phyloP scores from a whole-genome alignment of 2,113 vertebrate species.

The Hypomesus transpacificus region DNA sequence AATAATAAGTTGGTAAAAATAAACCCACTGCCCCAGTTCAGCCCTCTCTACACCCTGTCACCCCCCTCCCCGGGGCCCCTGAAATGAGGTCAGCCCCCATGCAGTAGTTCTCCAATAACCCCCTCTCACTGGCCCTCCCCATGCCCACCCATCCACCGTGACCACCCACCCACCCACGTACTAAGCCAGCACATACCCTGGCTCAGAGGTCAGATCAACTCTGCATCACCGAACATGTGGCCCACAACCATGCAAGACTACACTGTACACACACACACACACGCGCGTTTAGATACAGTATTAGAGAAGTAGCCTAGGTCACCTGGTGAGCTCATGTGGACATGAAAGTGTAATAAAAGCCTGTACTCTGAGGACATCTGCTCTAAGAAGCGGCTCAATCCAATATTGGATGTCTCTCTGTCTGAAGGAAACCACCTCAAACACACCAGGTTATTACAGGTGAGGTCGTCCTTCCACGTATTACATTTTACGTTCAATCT shows the following conservation, averaged over 20 bases:
- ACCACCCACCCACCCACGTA: not conserved
- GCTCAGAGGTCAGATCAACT: not conserved
- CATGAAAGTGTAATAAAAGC: not conserved
- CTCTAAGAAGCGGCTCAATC: no score
- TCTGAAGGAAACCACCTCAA: no score
- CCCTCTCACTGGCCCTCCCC: not conserved
- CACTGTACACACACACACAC: not conserved
- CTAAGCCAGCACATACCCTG: not conserved
- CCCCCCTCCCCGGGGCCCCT: not conserved
- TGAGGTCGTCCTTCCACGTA: no score
- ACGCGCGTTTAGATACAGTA: not conserved
- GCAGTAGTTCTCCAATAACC: not conserved
- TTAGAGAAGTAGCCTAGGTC: not conserved
- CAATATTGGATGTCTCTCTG: no score
- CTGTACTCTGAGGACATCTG: not conserved
- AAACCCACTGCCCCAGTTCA: not conserved
- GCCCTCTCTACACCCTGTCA: not conserved
- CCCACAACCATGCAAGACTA: not conserved
- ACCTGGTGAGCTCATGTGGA: not conserved
- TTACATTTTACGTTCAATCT: no score
- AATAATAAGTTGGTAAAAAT: no score
- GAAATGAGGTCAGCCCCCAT: conserved; percentile 3
- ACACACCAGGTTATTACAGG: no score
- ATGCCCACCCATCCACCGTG: not conserved
- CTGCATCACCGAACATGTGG: not conserved